phyloP scores from a whole-genome alignment of 2,797 vertebrate genomes.

The Strix occidentalis region DNA sequence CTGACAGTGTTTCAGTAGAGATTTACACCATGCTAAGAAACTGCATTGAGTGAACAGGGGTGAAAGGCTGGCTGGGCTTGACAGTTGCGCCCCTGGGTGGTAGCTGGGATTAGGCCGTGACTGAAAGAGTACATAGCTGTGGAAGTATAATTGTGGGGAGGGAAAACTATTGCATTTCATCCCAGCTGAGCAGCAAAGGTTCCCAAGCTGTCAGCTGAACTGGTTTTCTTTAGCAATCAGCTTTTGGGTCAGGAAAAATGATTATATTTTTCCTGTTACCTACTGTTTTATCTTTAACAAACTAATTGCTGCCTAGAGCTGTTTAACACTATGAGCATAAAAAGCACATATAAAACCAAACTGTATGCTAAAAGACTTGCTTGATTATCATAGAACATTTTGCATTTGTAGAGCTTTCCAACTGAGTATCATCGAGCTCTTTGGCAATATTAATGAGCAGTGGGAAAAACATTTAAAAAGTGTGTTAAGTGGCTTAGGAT shows the following conservation, averaged over 20 bases:
- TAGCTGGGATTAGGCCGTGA: neutral
- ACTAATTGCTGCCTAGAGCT: conserved; percentile 30
- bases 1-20: neutral
- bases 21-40: neutral
- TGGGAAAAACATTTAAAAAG: neutral
- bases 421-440: neutral
- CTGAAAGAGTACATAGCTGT: neutral
- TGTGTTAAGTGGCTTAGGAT: neutral
- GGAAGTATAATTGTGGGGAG: neutral
- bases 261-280: conserved; percentile 28
- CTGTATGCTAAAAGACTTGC: neutral
- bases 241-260: conserved; percentile 13
- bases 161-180: neutral
- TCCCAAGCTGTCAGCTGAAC: neutral
- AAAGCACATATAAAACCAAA: conserved; percentile 15
- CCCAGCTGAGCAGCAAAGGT: neutral
- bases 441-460: neutral
- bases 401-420: neutral
- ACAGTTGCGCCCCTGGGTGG: neutral
- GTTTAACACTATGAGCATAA: neutral
- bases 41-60: neutral
- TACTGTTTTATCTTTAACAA: conserved; percentile 34
- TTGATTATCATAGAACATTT: conserved; percentile 51
- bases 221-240: neutral
- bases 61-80: neutral